These are phyloP conservation scores for Tichodroma muraria DNA, from an alignment of 2,113 vertebrate genomes.

Conservation along the genomic window DNA sequence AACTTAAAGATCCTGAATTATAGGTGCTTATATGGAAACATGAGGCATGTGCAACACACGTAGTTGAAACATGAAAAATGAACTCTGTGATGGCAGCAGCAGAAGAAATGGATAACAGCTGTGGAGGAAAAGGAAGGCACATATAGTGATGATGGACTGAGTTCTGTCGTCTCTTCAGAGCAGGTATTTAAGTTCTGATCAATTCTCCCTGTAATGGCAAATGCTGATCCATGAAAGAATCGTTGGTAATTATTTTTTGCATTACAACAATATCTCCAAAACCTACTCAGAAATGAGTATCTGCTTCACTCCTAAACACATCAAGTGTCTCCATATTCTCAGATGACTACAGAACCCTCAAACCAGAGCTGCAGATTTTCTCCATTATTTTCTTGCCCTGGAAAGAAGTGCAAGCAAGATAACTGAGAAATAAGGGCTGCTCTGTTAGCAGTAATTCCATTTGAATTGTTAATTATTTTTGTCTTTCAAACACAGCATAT, in stretches of 20 bases:
- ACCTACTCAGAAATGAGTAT: background rate
- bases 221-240: background rate
- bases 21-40: background rate
- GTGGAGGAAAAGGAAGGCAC: background rate
- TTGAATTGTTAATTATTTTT: background rate
- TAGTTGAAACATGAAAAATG: background rate
- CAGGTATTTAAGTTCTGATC: background rate
- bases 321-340: background rate
- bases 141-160: background rate
- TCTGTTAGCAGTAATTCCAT: background rate
- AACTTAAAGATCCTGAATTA: background rate
- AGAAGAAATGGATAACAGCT: background rate
- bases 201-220: background rate
- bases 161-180: background rate
- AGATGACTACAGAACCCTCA: background rate
- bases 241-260: background rate
- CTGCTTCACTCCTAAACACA: background rate
- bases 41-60: background rate
- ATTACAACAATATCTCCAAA: background rate
- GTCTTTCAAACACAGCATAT: background rate
- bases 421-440: background rate
- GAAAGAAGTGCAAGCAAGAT: background rate
- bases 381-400: background rate
- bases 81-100: background rate
- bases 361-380: background rate